phyloP scores from a whole-genome alignment of 2,113 vertebrate genomes.

The Salvelinus fontinalis region DNA sequence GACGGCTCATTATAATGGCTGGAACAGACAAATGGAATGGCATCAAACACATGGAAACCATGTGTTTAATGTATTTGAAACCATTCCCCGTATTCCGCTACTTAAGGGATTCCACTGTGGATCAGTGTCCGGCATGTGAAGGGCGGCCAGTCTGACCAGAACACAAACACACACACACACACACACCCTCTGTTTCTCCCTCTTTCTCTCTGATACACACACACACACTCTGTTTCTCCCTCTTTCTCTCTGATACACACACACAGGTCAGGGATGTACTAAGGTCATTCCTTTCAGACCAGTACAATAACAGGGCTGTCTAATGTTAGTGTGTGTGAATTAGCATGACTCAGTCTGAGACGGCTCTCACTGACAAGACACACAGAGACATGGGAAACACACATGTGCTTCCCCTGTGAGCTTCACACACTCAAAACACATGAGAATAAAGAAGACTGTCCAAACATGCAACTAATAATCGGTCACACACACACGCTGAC shows the following conservation, averaged over 20 bases:
- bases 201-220: too few species aligned
- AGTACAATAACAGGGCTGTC: neutral
- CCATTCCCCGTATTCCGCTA: neutral
- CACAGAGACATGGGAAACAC: neutral
- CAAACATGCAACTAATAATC: neutral
- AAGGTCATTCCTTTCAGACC: neutral
- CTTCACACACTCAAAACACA: neutral
- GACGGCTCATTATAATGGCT: too few species aligned
- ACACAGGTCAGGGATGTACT: neutral
- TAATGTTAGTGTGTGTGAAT: neutral
- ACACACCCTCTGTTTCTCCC: neutral
- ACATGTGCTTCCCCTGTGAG: neutral
- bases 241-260: neutral
- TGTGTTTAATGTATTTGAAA: too few species aligned
- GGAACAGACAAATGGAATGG: too few species aligned
- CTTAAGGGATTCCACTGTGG: constrained; percentile 51
- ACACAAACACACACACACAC: neutral
- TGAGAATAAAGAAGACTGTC: neutral
- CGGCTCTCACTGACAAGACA: neutral
- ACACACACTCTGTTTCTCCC: neutral
- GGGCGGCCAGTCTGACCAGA: constrained; percentile 4
- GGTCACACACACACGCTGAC: neutral
- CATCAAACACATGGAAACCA: too few species aligned
- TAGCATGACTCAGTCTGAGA: neutral
- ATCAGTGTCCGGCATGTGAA: constrained; percentile 40